Base-by-base conservation (phyloP, 2,797 vertebrate species). In the Danio choprae region DNA sequence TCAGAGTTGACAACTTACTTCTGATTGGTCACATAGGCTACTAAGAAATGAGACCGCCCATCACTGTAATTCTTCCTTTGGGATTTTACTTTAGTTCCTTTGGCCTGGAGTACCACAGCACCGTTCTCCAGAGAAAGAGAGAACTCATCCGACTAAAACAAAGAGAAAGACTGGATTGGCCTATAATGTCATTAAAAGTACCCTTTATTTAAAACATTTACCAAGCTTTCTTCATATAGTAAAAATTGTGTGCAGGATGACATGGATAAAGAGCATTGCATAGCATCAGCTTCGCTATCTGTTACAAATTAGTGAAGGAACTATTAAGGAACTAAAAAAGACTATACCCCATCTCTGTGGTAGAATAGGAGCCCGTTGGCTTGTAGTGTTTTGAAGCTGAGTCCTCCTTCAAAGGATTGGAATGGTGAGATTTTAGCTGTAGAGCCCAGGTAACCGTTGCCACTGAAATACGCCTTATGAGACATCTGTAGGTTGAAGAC, bases 111-210 rank as follows among this genome's bases (percentile, higher is more conserved):
- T 84, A 97, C 89, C 9, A 99, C 95, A 0, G 92, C 94, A 48
- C 98, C 97, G 1, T 98, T 97, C 65, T 96, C 95, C 94, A 99
- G 85, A 0, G 94, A 95, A 75, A 99, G 90, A 82, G 95, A 96
- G 88, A 99, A 95, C 84, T 95, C 91, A 15, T 96, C 95, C 36
- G 94, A 62, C 98, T 99, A 88, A 86, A 90, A 90, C 3, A 11
- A 8, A 70, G 3, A 86, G 0, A 81, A 40, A 44, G n/a, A 10
- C 0, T 40, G 1, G 8, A 12, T 36, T 81, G 22, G 38, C 7
- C 20, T 12, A 51, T 18, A 70, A 12, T 8, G 65, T 29, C 9
- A 50, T 12, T 22, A 4, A 1, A n/a, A n/a, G n/a, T 6, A 38
- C 46, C 7, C 18, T 29, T 6, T 48, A 5, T 36, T 36, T 60